Evolutionary conservation across 2,113 vertebrate genomes (phyloP), one percentile per base, ranked within the genome.

Genomic region (Symphodus melops): DNA sequence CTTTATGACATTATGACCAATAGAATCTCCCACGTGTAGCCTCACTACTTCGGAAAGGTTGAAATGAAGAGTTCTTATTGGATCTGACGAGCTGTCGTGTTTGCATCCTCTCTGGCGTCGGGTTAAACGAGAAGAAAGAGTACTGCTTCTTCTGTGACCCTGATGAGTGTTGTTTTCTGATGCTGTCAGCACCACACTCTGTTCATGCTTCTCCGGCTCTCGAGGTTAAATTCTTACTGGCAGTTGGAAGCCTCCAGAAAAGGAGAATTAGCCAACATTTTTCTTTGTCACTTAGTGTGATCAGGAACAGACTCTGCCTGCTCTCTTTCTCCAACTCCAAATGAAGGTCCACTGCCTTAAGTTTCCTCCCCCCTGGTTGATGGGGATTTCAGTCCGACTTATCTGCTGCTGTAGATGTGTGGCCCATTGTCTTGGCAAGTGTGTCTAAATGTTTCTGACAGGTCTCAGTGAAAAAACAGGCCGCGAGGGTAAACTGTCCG

Each of bases 361-460:
- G 46, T 87, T 81, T 72, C 46, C 81, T 62, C 60, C 82, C 82
- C 82, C 75, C 65, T 25, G 51, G 87, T 89, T 81, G 41, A 84
- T 59, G 88, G 68, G 72, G 91, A 91, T 93, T 94, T 94, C 92
- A 86, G 41, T 63, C 77, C 55, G 83, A 87, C 85, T 91, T 89
- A 71, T 92, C 91, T 82, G 20, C 77, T 13, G 21, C 23, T 82
- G 71, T 83, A 64, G 79, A 91, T 77, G 89, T 88, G 83, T 89
- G 88, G 89, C 88, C 86, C 63, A 79, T 91, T 93, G 89, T 92
- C 86, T 89, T 83, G 72, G 83, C 65, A 81, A 87, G 79, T 86
- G 90, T 85, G 88, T 89, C 89, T 94, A 93, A 94, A 92, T 85
- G 78, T 82, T 91, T 91, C 70, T 93, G 94, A 93, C 93, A 91